Conservation (phyloP, 2,113 vertebrate species). For the Nerophis lumbriciformis region DNA sequence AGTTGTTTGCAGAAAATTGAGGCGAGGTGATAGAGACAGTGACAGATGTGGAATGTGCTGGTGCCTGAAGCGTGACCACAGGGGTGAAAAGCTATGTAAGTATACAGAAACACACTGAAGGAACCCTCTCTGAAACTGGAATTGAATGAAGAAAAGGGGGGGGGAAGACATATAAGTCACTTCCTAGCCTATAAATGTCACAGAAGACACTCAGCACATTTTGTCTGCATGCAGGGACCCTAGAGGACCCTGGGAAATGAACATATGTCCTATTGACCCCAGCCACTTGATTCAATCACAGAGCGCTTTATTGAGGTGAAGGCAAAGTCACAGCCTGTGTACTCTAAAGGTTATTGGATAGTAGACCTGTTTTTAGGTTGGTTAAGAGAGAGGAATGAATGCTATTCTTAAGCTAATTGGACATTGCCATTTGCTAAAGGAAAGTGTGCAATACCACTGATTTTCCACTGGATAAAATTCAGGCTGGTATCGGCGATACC, state of each 20-base stretch:
- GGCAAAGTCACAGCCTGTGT: conserved; percentile 64
- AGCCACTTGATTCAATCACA: conserved; percentile 72
- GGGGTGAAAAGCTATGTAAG: conserved; percentile 43
- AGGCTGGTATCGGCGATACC: too few relatives aligned
- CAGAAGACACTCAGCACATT: conserved; percentile 66
- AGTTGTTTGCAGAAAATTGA: conserved; percentile 60
- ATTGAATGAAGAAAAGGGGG: conserved; percentile 30
- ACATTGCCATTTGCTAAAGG: conserved; percentile 48
- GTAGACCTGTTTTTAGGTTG: conserved; percentile 49
- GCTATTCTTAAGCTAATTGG: conserved; percentile 60
- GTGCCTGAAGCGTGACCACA: conserved; percentile 59
- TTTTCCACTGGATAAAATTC: too few relatives aligned
- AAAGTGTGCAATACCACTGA: conserved; percentile 12
- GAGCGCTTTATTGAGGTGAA: conserved; percentile 72
- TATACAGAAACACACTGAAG: conserved; percentile 19
- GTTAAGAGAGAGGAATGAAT: conserved; percentile 40
- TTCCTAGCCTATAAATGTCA: conserved; percentile 71
- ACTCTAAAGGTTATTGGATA: conserved; percentile 65
- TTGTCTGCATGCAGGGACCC: conserved; percentile 48
- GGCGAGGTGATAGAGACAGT: conserved; percentile 53
- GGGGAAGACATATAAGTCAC: conserved; percentile 48
- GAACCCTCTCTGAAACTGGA: conserved; percentile 29
- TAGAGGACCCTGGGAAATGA: conserved; percentile 67
- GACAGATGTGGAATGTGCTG: conserved; percentile 60
- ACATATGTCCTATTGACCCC: conserved; percentile 73